These are phyloP conservation scores for Cheilosia pagana DNA, from an alignment of 2,888 invertebrate genomes.

Conservation along the genomic window DNA sequence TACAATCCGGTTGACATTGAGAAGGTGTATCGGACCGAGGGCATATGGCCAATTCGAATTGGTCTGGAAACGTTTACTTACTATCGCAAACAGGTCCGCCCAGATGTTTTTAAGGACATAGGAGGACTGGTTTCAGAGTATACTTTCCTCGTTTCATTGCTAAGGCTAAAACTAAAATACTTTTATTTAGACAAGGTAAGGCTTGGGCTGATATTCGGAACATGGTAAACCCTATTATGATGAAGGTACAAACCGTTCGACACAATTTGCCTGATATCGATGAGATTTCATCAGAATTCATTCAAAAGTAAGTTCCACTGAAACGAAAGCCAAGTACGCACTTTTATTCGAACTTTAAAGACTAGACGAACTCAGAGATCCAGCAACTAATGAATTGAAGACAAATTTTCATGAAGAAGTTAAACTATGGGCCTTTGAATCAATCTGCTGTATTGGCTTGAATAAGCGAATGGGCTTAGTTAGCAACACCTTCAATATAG, in stretches of 20 bases:
- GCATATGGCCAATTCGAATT: conserved; percentile 84
- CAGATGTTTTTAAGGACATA: conserved; percentile 81
- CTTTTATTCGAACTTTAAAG: conserved; percentile 62
- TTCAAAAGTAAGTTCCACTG: conserved; percentile 76
- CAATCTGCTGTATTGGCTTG: conserved; percentile 82
- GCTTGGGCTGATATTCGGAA: conserved; percentile 88
- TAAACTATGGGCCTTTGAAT: conserved; percentile 86
- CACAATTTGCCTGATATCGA: conserved; percentile 79
- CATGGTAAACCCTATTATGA: conserved; percentile 83
- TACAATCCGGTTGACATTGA: conserved; percentile 85
- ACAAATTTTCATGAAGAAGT: conserved; percentile 84
- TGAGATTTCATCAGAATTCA: conserved; percentile 79
- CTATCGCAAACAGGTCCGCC: conserved; percentile 82
- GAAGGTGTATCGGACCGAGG: conserved; percentile 83
- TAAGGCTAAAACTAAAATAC: neutral
- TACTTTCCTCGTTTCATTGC: neutral
- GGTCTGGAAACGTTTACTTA: conserved; percentile 83
- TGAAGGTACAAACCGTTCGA: conserved; percentile 80
- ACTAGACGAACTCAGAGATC: conserved; percentile 77
- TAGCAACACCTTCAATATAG: conserved; percentile 73
- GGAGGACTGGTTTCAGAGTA: conserved; percentile 80
- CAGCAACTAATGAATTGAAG: conserved; percentile 76
- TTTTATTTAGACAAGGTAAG: conserved; percentile 85
- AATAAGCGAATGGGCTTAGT: conserved; percentile 80
- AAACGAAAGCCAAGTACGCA: neutral